Percentiles rank a stretch among this genome's conserved stretches.
These are phyloP conservation scores for Mallateleia sp. DNA, from an alignment of 2,888 invertebrate genomes.

Conservation along the genomic window DNA sequence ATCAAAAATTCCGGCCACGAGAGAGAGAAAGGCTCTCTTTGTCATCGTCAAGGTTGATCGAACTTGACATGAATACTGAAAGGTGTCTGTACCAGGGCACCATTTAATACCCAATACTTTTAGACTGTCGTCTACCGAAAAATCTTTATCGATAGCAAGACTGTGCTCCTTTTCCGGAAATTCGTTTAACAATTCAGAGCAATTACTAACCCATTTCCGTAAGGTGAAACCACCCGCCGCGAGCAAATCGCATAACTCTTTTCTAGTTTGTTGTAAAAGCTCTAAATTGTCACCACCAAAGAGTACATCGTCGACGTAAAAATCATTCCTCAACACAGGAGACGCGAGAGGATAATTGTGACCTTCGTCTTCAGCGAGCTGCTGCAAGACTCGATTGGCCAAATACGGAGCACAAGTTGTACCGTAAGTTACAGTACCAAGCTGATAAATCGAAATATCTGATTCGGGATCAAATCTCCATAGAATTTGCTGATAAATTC, in stretches of 20 bases:
- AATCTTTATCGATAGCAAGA: not conserved
- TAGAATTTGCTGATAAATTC: too few species aligned
- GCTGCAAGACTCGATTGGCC: too few species aligned
- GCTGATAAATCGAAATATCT: too few species aligned
- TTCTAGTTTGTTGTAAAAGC: not conserved
- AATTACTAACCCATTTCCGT: not conserved
- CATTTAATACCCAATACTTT: not conserved
- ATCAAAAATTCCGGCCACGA: too few species aligned
- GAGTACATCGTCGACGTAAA: too few species aligned
- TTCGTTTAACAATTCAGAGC: not conserved
- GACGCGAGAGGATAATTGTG: too few species aligned
- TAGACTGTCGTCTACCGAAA: not conserved
- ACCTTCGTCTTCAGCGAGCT: too few species aligned
- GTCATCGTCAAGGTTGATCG: not conserved
- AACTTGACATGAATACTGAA: not conserved
- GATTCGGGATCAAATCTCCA: too few species aligned
- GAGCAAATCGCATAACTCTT: not conserved
- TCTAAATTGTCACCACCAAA: too few species aligned
- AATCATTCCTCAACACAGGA: not conserved
- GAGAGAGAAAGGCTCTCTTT: not conserved
- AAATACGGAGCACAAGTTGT: too few species aligned
- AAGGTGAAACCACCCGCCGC: not conserved
- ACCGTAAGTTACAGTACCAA: too few species aligned
- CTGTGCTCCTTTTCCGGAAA: not conserved
- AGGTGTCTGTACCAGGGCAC: not conserved